These are phyloP conservation scores for Whitmania pigra DNA, from an alignment of 1,140 invertebrate genomes.

Conservation along the genomic window DNA sequence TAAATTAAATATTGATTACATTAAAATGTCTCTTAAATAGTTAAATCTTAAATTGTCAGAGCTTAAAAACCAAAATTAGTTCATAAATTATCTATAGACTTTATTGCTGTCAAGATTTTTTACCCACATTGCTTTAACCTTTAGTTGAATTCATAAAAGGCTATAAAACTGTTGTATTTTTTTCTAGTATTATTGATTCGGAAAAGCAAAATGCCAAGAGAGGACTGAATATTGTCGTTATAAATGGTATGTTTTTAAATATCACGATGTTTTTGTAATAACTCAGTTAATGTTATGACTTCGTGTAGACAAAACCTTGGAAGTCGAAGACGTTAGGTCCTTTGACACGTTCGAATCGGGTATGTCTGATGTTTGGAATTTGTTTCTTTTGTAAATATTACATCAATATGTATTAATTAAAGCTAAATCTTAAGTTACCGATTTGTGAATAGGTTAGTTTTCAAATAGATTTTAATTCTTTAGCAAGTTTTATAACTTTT, in stretches of 20 bases:
- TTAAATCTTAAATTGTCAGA: no score
- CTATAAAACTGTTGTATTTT: background rate
- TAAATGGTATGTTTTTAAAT: conserved; percentile 9
- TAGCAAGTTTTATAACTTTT: background rate
- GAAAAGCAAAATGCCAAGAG: conserved; percentile 16
- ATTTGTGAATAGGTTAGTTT: no score
- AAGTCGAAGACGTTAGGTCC: conserved; percentile 12
- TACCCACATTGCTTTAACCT: no score
- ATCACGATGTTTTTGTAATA: no score
- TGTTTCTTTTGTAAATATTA: background rate
- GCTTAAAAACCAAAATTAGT: no score
- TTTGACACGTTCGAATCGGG: conserved; percentile 14
- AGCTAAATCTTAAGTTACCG: background rate
- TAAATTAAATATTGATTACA: background rate
- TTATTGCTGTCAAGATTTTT: no score
- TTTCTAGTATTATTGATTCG: conserved; percentile 9
- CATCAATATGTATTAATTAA: background rate
- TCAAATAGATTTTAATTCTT: no score
- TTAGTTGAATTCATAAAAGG: no score
- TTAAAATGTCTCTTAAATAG: no score
- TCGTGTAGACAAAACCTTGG: conserved; percentile 9
- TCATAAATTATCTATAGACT: no score
- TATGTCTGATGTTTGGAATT: background rate
- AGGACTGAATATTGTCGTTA: conserved; percentile 17
- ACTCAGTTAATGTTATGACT: background rate